Conservation (phyloP, 2,797 vertebrate species). For the Chaenodraco wilsoni region DNA sequence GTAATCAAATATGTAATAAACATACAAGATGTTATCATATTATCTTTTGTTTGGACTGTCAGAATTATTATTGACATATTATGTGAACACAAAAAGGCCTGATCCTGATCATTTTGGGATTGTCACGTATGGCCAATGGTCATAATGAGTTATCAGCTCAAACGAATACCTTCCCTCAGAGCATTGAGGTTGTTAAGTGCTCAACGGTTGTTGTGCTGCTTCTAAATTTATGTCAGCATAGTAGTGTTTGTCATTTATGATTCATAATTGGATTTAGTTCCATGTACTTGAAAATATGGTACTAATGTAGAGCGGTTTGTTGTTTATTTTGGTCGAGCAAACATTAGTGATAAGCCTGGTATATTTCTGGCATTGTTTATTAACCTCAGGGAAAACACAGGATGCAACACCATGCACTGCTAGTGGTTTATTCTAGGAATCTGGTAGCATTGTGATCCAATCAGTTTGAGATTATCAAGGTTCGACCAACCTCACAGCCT, state of each 20-base stretch:
- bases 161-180: conserved; percentile 8
- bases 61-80: background rate
- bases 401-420: background rate
- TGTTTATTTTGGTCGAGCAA: conserved; percentile 6
- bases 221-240: background rate
- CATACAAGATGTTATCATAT: background rate
- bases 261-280: background rate
- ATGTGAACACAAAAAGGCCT: conserved; percentile 1
- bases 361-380: conserved; percentile 9
- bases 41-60: background rate
- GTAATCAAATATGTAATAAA: conserved; percentile 8
- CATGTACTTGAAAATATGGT: background rate
- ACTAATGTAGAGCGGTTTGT: background rate
- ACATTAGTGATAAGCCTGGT: background rate
- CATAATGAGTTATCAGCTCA: conserved; percentile 3
- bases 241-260: background rate
- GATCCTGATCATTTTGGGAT: conserved; percentile 4
- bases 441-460: conserved; percentile 42
- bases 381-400: conserved; percentile 4
- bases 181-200: background rate
- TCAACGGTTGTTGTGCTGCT: conserved; percentile 2
- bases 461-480: conserved; percentile 68
- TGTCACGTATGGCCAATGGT: background rate
- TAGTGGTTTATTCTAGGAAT: conserved; percentile 53
- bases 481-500: conserved; percentile 67